These are phyloP conservation scores for Drosophila murphyi DNA, from an alignment of 1,140 invertebrate genomes.

Conservation along the genomic window DNA sequence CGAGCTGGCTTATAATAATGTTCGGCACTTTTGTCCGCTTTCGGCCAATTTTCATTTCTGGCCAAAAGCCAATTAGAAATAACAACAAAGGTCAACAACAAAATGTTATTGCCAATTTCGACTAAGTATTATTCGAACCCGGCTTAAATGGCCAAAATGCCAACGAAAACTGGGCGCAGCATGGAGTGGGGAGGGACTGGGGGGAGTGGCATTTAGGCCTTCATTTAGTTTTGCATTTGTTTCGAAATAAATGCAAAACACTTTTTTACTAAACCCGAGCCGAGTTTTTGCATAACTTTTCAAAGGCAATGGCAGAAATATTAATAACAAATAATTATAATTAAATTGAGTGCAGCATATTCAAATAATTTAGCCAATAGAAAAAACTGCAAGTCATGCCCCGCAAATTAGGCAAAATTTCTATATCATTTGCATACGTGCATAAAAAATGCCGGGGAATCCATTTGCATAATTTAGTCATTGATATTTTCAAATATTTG, in stretches of 20 bases:
- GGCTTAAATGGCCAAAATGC: slow-evolving; percentile 15
- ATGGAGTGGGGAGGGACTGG: no score
- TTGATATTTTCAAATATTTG: not conserved
- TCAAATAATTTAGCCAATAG: slow-evolving; percentile 52
- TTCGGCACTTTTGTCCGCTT: no score
- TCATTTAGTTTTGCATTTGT: not conserved
- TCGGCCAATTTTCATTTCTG: slow-evolving; percentile 19
- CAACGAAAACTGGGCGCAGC: not conserved
- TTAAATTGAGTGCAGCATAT: slow-evolving; percentile 65
- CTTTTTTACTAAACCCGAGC: slow-evolving; percentile 2
- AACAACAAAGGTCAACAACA: slow-evolving; percentile 66
- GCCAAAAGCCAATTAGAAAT: slow-evolving; percentile 69
- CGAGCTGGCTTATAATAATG: slow-evolving; percentile 21
- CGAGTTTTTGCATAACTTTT: slow-evolving; percentile 6
- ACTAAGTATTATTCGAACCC: slow-evolving; percentile 44
- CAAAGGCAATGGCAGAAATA: not conserved
- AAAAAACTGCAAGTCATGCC: slow-evolving; percentile 16
- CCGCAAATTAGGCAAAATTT: slow-evolving; percentile 46
- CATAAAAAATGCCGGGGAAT: not conserved
- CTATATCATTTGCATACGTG: slow-evolving; percentile 49
- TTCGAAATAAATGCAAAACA: not conserved
- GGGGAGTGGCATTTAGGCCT: no score
- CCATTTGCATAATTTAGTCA: slow-evolving; percentile 24
- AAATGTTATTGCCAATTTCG: slow-evolving; percentile 48
- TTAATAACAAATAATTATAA: slow-evolving; percentile 14